Evolutionary conservation across 2,888 invertebrate genomes (phyloP).

Genomic region (Euzophera pinguis): DNA sequence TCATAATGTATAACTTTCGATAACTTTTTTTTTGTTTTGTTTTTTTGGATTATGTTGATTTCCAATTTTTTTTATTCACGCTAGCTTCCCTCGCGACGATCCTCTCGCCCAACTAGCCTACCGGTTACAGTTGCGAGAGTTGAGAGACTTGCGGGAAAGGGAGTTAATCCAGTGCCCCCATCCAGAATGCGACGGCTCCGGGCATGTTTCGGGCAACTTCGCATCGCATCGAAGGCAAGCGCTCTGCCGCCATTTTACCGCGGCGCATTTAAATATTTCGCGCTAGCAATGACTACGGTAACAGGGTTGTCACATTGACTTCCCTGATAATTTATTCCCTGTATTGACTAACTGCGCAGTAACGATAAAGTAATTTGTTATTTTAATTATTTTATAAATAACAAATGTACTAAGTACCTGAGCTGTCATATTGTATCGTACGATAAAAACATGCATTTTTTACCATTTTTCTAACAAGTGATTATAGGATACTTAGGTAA

Average conservation of each 20-base stretch:
- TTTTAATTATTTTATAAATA: background rate
- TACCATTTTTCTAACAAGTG: too few species aligned
- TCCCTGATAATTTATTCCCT: background rate
- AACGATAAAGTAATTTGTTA: background rate
- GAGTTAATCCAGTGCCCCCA: conserved; percentile 91
- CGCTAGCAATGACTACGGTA: conserved; percentile 79
- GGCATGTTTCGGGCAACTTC: conserved; percentile 94
- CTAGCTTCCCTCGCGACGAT: conserved; percentile 64
- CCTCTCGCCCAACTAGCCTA: conserved; percentile 61
- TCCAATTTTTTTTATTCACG: conserved; percentile 41
- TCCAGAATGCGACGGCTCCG: conserved; percentile 90
- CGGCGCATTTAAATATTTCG: conserved; percentile 34
- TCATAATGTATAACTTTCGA: background rate
- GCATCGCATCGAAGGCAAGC: conserved; percentile 93
- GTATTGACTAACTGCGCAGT: background rate
- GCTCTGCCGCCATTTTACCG: conserved; percentile 29
- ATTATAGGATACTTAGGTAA: too few species aligned
- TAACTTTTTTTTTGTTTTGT: conserved; percentile 29
- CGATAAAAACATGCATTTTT: too few species aligned
- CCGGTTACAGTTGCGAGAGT: conserved; percentile 80
- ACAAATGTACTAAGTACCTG: too few species aligned
- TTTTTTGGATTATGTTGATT: conserved; percentile 20
- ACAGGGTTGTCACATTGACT: conserved; percentile 16
- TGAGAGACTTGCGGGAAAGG: conserved; percentile 50
- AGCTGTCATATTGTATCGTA: too few species aligned